Percentiles rank a stretch among this genome's conserved stretches.
phyloP scores from a whole-genome alignment of 2,888 invertebrate species.

The Hydraecia micacea region DNA sequence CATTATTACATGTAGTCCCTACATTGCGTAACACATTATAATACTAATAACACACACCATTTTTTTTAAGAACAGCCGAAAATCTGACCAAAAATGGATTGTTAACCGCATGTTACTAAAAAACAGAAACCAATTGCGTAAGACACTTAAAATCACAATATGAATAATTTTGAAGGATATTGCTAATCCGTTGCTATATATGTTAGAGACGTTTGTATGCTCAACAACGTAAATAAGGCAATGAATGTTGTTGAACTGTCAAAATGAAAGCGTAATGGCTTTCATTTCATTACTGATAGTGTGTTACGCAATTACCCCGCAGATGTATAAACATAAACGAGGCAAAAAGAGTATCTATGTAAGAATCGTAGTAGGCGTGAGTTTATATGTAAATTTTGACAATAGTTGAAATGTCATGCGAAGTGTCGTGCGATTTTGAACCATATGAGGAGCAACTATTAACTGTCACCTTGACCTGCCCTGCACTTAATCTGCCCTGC shows the following conservation, averaged over 20 bases:
- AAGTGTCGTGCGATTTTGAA: slow-evolving; percentile 15
- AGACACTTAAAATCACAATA: not conserved
- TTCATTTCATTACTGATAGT: too few relatives aligned
- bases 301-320: too few relatives aligned
- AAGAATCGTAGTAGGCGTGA: too few relatives aligned
- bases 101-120: not conserved
- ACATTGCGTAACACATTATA: not conserved
- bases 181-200: not conserved
- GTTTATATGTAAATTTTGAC: too few relatives aligned
- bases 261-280: too few relatives aligned
- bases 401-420: slow-evolving; percentile 3
- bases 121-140: not conserved
- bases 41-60: too few relatives aligned
- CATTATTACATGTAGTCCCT: too few relatives aligned
- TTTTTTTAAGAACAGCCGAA: not conserved
- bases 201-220: not conserved
- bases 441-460: not conserved
- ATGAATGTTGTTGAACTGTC: not conserved
- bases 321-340: not conserved
- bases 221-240: not conserved
- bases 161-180: not conserved
- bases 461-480: slow-evolving; percentile 22
- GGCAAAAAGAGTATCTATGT: too few relatives aligned
- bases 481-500: slow-evolving; percentile 19
- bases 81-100: not conserved